These are phyloP conservation scores for Drosophila sordidula DNA, from an alignment of 2,888 invertebrate species.

Conservation along the genomic window DNA sequence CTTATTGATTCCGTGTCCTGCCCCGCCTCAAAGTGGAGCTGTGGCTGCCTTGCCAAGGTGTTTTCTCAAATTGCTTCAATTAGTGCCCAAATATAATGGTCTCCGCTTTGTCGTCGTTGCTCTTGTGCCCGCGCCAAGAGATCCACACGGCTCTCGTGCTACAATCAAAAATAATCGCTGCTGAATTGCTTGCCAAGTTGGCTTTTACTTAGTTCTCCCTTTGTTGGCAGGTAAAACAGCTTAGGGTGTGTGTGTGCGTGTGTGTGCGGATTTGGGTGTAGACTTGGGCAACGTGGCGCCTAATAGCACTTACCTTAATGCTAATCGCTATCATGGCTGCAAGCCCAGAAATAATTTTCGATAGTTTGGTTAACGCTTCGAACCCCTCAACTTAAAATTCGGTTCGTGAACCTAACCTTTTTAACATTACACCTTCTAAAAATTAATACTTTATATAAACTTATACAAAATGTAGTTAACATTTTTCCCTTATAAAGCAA, in stretches of 20 bases:
- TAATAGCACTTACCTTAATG: constrained; percentile 39
- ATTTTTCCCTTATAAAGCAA: too few species aligned
- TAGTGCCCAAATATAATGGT: constrained; percentile 79
- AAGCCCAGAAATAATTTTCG: neutral
- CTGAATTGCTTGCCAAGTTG: constrained; percentile 67
- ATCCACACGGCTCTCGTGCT: constrained; percentile 29
- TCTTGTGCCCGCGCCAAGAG: constrained; percentile 7
- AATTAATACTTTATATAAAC: too few species aligned
- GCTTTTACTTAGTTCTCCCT: constrained; percentile 53
- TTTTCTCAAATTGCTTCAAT: constrained; percentile 79
- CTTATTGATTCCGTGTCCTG: constrained; percentile 68
- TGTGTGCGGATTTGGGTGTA: constrained; percentile 1
- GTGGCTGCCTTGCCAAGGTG: constrained; percentile 56
- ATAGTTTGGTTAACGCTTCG: neutral
- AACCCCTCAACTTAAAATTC: neutral
- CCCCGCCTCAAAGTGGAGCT: constrained; percentile 23
- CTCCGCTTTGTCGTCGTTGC: constrained; percentile 62
- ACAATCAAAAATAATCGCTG: constrained; percentile 76
- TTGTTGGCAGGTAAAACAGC: constrained; percentile 27
- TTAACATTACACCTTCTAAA: too few species aligned
- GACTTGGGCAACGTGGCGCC: constrained; percentile 42
- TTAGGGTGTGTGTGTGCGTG: constrained; percentile 7
- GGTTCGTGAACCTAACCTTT: too few species aligned
- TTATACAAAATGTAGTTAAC: too few species aligned
- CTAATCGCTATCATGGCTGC: constrained; percentile 19